These are phyloP conservation scores for Spea hammondii DNA, from an alignment of 2,797 vertebrate species.

Conservation along the genomic window DNA sequence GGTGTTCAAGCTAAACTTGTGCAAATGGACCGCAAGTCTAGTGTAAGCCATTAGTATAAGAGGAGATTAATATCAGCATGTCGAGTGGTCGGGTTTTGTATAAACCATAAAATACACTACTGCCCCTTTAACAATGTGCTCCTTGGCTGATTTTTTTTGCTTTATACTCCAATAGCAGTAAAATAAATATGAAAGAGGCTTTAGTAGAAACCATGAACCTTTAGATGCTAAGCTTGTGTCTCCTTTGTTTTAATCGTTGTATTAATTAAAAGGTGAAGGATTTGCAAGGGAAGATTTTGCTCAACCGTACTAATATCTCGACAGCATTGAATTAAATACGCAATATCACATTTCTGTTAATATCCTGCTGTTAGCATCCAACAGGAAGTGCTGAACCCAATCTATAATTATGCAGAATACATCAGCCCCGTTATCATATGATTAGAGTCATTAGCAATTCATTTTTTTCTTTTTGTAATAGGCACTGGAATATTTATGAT, in stretches of 20 bases:
- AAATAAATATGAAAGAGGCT: too few species aligned
- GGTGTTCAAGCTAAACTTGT: too few species aligned
- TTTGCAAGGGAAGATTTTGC: neutral
- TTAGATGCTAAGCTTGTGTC: neutral
- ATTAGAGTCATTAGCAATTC: constrained; percentile 52
- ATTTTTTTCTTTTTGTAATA: constrained; percentile 35
- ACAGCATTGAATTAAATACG: neutral
- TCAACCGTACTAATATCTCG: constrained; percentile 1
- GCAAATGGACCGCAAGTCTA: too few species aligned
- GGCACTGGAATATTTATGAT: constrained; percentile 47
- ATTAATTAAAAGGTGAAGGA: neutral
- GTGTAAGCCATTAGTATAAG: too few species aligned
- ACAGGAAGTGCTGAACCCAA: neutral
- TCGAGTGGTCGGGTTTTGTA: too few species aligned
- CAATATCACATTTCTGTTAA: constrained; percentile 23
- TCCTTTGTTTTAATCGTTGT: neutral
- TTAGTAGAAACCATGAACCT: too few species aligned
- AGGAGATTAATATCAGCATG: too few species aligned
- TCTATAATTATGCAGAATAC: constrained; percentile 11
- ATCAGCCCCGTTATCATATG: constrained; percentile 31
- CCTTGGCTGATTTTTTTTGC: too few species aligned
- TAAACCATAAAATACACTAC: too few species aligned
- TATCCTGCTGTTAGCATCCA: constrained; percentile 31
- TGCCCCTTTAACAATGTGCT: too few species aligned
- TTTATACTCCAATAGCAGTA: too few species aligned